Evolutionary conservation across 2,797 vertebrate species (phyloP).

Genomic region (Orestias chungarensis): DNA sequence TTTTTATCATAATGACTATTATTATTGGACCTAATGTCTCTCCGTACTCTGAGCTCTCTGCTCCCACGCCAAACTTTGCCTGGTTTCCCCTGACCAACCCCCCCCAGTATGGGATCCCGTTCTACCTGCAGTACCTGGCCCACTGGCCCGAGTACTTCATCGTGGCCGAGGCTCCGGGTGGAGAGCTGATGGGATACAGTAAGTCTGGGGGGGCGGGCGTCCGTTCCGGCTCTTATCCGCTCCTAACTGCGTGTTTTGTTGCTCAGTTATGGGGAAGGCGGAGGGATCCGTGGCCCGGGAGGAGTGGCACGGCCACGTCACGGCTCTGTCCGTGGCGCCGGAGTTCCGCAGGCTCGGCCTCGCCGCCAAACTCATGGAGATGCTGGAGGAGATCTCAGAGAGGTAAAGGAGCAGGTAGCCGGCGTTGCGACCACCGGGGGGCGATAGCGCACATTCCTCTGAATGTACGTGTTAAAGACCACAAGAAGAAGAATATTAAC

Average conservation of each 20-base stretch:
- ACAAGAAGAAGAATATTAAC: no score
- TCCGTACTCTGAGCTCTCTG: no score
- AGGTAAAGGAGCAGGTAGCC: slow-evolving; percentile 84
- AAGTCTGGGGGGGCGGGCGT: no score
- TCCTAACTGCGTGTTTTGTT: background rate
- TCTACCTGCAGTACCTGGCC: slow-evolving; percentile 96
- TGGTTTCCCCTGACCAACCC: slow-evolving; percentile 35
- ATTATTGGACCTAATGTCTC: no score
- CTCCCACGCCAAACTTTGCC: no score
- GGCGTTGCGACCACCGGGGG: no score
- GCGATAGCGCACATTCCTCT: no score
- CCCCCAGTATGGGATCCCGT: slow-evolving; percentile 93
- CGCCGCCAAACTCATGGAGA: slow-evolving; percentile 95
- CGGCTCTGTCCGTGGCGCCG: slow-evolving; percentile 92
- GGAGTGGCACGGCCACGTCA: slow-evolving; percentile 96
- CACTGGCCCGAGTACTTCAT: slow-evolving; percentile 99
- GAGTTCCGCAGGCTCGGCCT: slow-evolving; percentile 93
- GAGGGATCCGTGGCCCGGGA: slow-evolving; percentile 94
- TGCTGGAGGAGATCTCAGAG: slow-evolving; percentile 95
- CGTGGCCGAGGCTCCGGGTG: slow-evolving; percentile 93
- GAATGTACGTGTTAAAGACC: no score
- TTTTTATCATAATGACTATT: no score
- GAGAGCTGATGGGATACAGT: slow-evolving; percentile 98
- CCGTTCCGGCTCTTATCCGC: no score
- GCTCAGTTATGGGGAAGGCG: slow-evolving; percentile 94